phyloP scores from a whole-genome alignment of 2,888 invertebrate species.

The Rhamnusium bicolor region DNA sequence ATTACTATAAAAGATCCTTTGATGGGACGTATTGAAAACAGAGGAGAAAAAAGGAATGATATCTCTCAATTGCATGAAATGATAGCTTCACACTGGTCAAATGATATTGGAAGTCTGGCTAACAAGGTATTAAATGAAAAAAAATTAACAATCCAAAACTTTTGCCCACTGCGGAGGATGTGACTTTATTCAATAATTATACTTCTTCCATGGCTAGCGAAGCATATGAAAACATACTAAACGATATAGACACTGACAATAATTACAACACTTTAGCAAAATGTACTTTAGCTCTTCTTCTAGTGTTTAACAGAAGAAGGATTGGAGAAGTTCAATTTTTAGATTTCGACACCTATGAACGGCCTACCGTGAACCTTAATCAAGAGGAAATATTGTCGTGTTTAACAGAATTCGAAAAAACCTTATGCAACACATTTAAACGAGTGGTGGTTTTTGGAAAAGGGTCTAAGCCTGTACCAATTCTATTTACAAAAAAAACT shows the following conservation, averaged over 20 bases:
- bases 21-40: background rate
- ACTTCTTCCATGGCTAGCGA: background rate
- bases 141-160: background rate
- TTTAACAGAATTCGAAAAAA: conserved; percentile 39
- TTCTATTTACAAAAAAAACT: background rate
- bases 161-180: background rate
- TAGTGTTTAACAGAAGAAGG: conserved; percentile 38
- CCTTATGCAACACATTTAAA: background rate
- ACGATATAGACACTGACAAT: background rate
- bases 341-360: conserved; percentile 28
- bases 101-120: background rate
- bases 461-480: background rate
- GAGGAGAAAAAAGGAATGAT: background rate
- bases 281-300: conserved; percentile 35
- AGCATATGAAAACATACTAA: background rate
- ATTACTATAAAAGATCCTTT: background rate
- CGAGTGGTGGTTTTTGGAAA: conserved; percentile 22
- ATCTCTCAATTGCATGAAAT: background rate
- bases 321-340: conserved; percentile 33
- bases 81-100: background rate
- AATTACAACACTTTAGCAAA: conserved; percentile 50
- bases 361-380: conserved; percentile 17
- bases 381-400: conserved; percentile 36
- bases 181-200: background rate
- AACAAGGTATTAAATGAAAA: background rate